Conservation (phyloP, 2,797 vertebrate species). For the Acanthurus tractus region DNA sequence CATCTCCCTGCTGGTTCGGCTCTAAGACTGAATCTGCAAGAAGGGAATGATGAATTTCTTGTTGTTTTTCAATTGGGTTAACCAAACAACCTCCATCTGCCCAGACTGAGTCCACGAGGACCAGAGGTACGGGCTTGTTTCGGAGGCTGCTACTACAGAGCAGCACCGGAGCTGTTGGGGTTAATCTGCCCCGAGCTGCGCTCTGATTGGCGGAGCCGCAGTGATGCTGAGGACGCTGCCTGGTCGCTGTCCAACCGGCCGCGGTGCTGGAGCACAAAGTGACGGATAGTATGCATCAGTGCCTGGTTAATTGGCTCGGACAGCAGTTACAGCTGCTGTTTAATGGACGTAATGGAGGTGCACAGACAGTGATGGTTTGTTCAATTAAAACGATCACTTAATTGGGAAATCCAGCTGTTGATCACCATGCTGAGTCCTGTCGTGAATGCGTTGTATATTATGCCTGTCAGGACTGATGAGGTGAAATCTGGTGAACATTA, state of each 20-base stretch:
- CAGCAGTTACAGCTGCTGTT: slow-evolving; percentile 43
- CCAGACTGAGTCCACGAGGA: slow-evolving; percentile 56
- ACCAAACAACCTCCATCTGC: slow-evolving; percentile 35
- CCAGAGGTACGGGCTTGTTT: slow-evolving; percentile 48
- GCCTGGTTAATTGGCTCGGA: slow-evolving; percentile 27
- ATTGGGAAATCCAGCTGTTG: slow-evolving; percentile 16
- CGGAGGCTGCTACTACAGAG: slow-evolving; percentile 65
- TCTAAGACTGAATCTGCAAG: background rate
- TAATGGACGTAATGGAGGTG: slow-evolving; percentile 2
- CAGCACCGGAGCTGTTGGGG: slow-evolving; percentile 61
- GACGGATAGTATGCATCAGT: slow-evolving; percentile 27
- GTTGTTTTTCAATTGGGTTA: background rate
- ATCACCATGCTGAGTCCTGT: background rate
- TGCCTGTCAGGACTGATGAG: background rate
- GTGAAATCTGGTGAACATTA: background rate
- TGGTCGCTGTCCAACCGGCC: slow-evolving; percentile 79
- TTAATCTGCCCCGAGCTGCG: slow-evolving; percentile 74
- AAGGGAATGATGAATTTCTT: background rate
- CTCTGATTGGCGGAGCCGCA: slow-evolving; percentile 81
- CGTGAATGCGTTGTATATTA: background rate
- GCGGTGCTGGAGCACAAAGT: slow-evolving; percentile 68
- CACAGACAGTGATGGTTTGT: slow-evolving; percentile 15
- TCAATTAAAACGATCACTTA: slow-evolving; percentile 8
- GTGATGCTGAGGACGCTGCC: slow-evolving; percentile 76
- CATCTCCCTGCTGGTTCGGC: slow-evolving; percentile 66